Evolutionary conservation across 2,797 vertebrate genomes (phyloP).

Genomic region (Pangasius sanitwongsei): DNA sequence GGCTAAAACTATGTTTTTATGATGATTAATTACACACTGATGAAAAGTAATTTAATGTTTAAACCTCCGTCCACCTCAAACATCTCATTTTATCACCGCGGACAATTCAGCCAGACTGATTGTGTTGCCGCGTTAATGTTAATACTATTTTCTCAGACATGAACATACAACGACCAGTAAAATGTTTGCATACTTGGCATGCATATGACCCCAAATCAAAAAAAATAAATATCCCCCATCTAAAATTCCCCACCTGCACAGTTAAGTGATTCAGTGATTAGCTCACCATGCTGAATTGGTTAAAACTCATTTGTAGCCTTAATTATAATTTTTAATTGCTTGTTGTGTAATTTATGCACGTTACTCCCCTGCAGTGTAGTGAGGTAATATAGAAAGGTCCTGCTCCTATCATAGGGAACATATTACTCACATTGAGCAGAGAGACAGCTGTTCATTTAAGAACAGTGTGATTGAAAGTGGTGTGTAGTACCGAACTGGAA

Average conservation of each 20-base stretch:
- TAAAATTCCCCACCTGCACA: constrained; percentile 47
- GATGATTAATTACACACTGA: not conserved
- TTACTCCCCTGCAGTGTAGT: not conserved
- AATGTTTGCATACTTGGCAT: constrained; percentile 17
- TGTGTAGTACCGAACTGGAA: not conserved
- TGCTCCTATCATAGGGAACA: not conserved
- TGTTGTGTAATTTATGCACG: not conserved
- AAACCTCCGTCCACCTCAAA: not conserved
- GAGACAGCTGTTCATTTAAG: constrained; percentile 43
- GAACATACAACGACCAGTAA: constrained; percentile 1
- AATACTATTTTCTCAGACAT: not conserved
- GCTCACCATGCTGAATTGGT: constrained; percentile 13
- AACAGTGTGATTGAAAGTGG: not conserved
- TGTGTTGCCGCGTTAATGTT: not conserved
- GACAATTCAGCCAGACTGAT: not conserved
- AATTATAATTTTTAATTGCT: constrained; percentile 19
- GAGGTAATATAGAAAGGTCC: not conserved
- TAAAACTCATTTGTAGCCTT: constrained; percentile 25
- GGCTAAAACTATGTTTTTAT: not conserved
- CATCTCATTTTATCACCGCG: not conserved
- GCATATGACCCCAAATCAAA: constrained; percentile 7
- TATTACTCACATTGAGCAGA: constrained; percentile 13
- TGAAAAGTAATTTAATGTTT: not conserved
- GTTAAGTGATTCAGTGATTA: constrained; percentile 20
- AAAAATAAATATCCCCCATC: constrained; percentile 7